These are phyloP conservation scores for Ageneiosus marmoratus DNA, from an alignment of 2,113 vertebrate genomes.

Conservation along the genomic window DNA sequence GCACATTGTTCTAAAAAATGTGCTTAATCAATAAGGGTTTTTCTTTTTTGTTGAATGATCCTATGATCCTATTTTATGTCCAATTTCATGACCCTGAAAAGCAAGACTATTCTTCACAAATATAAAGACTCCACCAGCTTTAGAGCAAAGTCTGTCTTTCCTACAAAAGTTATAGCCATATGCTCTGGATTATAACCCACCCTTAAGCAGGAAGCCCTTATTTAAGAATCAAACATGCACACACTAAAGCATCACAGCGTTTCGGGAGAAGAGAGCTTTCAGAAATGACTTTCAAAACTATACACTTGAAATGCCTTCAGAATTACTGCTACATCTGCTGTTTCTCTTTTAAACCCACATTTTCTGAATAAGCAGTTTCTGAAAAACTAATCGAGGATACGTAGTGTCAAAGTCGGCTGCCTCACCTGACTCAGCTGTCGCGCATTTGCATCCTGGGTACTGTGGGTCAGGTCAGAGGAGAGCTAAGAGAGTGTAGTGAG, in stretches of 20 bases:
- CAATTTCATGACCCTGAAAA: no score
- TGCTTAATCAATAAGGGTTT: no score
- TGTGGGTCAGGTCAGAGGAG: slow-evolving; percentile 65
- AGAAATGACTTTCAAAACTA: neutral
- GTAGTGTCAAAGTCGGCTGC: neutral
- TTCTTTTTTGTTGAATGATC: no score
- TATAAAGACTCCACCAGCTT: no score
- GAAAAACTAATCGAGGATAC: neutral
- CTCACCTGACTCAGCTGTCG: slow-evolving; percentile 72
- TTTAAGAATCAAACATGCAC: neutral
- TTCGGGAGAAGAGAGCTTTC: neutral
- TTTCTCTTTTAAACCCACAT: neutral
- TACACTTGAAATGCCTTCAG: neutral
- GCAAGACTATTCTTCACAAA: no score
- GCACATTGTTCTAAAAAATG: no score
- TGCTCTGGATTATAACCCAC: slow-evolving; percentile 17
- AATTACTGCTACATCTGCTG: neutral
- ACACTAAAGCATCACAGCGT: neutral
- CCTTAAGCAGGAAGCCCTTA: neutral
- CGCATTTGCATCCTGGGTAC: slow-evolving; percentile 58
- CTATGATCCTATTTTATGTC: no score
- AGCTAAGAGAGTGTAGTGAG: slow-evolving; percentile 54
- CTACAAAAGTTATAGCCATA: slow-evolving; percentile 9
- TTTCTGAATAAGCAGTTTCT: slow-evolving; percentile 1
- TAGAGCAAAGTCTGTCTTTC: no score